Base-by-base conservation (phyloP, 2,888 invertebrate species). In the Melanophora roralis region DNA sequence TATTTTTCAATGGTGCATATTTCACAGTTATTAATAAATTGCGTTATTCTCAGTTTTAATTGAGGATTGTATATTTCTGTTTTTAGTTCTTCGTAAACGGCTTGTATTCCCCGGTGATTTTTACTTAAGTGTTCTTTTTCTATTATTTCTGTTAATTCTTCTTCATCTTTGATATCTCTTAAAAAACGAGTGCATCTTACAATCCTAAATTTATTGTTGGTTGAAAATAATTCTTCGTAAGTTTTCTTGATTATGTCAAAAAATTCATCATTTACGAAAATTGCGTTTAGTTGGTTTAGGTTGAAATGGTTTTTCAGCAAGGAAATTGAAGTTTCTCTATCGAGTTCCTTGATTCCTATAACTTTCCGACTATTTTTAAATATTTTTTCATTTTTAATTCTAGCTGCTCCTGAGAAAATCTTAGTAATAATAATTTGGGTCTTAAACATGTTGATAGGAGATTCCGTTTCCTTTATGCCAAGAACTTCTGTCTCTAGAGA, bases 1-100 rank as follows among this genome's bases (percentile, higher is more conserved):
- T 82, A 81, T 73, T 83, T 82, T 47, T 73, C 74, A 4, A 76
- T 0, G 3, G 34, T 72, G 19, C 81, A 81, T 8, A 78, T 49
- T 12, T 82, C 78, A 34, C 82, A 83, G 51, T 82, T 83, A n/a
- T 84, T 83, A 5, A 82, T 78, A 19, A 82, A 81, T 53, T 83
- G 62, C 1, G 78, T 81, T 36, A 83, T 82, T 23, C 69, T 59
- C 45, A 47, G 21, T 40, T 59, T 77, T 12, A 82, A 36, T 1
- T 81, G 69, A 5, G 83, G 81, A 19, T 81, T 68, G 51, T 75
- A 83, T 8, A 80, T 57, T 38, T 65, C n/a, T 0, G n/a, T 21
- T 8, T 59, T 73, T 16, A 77, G n/a, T 60, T 72, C 72, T 14
- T 59, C 47, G 43, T 21, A 69, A 5, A 53, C 71, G 1, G 45